Evolutionary conservation across 1,140 invertebrate species (phyloP).

Genomic region (Meloidogyne floridensis): DNA sequence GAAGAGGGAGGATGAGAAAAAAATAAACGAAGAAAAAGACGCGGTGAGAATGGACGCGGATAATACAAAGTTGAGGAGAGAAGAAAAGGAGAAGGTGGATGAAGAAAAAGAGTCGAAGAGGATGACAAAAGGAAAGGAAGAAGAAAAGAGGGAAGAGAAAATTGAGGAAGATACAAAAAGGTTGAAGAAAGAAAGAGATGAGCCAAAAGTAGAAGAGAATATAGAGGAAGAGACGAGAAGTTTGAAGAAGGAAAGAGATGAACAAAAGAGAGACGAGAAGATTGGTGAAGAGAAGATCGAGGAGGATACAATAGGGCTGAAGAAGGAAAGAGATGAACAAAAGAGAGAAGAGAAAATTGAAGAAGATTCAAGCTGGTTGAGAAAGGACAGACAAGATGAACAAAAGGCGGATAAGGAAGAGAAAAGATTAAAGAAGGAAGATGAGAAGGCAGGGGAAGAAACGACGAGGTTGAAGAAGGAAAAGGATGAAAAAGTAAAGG

Average conservation of each 20-base stretch:
- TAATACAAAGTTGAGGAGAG: not conserved
- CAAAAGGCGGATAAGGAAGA: not conserved
- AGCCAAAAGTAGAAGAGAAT: not conserved
- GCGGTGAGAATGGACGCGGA: not conserved
- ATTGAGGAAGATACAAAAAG: no score
- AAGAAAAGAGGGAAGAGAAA: not conserved
- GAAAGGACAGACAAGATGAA: not conserved
- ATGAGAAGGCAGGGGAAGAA: not conserved
- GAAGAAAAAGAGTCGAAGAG: not conserved
- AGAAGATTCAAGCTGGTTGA: not conserved
- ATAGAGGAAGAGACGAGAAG: not conserved
- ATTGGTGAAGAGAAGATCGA: not conserved
- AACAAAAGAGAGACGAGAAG: not conserved
- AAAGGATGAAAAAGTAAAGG: no score
- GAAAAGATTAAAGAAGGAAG: not conserved
- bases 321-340: not conserved
- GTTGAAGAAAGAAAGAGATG: not conserved
- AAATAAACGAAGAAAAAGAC: not conserved
- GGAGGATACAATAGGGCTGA: not conserved
- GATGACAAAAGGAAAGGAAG: constrained; percentile 13
- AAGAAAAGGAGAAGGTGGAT: not conserved
- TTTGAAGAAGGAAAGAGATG: not conserved
- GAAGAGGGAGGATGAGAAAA: not conserved
- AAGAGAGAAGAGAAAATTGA: not conserved
- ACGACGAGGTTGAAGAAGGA: not conserved